Evolutionary conservation across 2,888 invertebrate genomes (phyloP).

Genomic region (Neoitamus cyanurus): DNA sequence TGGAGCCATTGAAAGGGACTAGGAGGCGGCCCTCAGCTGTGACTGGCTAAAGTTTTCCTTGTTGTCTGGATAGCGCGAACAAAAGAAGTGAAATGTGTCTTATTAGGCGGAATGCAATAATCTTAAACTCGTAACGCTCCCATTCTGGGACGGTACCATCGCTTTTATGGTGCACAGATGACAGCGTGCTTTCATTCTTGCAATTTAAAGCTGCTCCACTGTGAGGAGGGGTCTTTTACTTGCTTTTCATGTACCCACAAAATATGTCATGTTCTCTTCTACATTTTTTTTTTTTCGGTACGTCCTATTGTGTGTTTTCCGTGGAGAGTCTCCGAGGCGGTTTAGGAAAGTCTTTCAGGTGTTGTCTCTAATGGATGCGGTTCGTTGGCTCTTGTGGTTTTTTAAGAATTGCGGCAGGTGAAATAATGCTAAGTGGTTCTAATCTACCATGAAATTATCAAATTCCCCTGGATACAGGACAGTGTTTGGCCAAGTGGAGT

Average conservation of each 20-base stretch:
- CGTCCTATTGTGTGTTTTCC: not conserved
- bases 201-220: conserved; percentile 4
- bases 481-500: not conserved
- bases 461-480: not conserved
- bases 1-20: conserved; percentile 6
- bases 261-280: not conserved
- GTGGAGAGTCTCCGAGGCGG: not conserved
- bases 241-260: not conserved
- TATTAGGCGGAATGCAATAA: conserved; percentile 34
- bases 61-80: conserved; percentile 3
- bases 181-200: conserved; percentile 21
- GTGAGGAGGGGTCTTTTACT: not conserved
- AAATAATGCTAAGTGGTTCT: not conserved
- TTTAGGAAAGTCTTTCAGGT: not conserved
- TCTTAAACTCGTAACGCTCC: conserved; percentile 19
- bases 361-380: not conserved
- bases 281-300: not conserved
- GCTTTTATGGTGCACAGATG: conserved; percentile 11
- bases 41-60: conserved; percentile 27
- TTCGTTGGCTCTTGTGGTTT: not conserved
- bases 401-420: not conserved
- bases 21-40: conserved; percentile 16
- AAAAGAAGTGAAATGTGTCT: conserved; percentile 33
- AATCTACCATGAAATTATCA: not conserved
- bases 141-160: not conserved